Base-by-base conservation (phyloP, 2,113 vertebrate genomes). In the Mungos mungo region DNA sequence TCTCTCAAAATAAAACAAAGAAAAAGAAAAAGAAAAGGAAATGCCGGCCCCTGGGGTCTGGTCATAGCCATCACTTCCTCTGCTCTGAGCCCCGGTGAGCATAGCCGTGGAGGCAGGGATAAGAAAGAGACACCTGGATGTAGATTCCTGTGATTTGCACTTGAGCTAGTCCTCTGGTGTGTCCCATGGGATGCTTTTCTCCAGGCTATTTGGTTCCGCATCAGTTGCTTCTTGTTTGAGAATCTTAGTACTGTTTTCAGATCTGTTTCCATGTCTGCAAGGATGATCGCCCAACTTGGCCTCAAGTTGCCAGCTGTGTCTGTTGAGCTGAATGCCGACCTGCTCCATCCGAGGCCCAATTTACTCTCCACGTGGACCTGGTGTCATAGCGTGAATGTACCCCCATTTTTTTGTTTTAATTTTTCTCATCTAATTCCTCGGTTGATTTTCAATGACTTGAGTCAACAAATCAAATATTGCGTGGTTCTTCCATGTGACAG, bases 51-150 rank as follows among this genome's bases (percentile, higher is more conserved):
- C 38, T 2, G 47, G 68, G 21, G 35, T 19, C 65, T 54, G 63
- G 77, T 66, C 16, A 10, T 19, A 52, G n/a, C 15, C 18, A 10
- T 41, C 25, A 12, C 41, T 8, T 38, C 41, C 45, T 35, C 50
- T 33, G 47, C 52, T 1, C 7, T 1, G 23, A 88, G 38, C 23
- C 27, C 63, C 11, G 14, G 23, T 25, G 33, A 38, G 41, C 50
- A 13, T 3, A 25, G 86, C 69, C 83, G 1, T 4, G 0, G 21
- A 12, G 23, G 35, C 12, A 1, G 1, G 10, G 68, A 21, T 41
- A 23, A 66, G 33, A 25, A 57, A 66, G 50, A 19, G 2, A 0
- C 0, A 0, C 1, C 3, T 2, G 45, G 57, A 41, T 18, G 66
- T 41, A 7, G 29, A 33, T 27, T 63, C 35, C 92, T 8, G 10